A percentile compares a stretch with the other conserved stretches of the same genome.
Evolutionary conservation across 1,140 invertebrate species (phyloP).

Genomic region (Chionoecetes opilio): DNA sequence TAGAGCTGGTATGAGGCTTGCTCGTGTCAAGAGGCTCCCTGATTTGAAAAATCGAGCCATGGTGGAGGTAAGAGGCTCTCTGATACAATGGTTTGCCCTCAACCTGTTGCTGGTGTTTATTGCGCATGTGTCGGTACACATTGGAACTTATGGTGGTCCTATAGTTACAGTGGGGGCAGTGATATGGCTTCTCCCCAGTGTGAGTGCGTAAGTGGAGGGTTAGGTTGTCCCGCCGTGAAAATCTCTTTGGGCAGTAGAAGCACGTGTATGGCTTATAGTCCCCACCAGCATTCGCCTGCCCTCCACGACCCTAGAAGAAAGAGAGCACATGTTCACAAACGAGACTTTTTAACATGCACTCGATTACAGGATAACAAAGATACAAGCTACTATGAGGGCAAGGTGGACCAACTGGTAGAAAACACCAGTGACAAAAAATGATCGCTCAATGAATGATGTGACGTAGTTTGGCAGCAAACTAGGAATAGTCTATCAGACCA

Average conservation of each 20-base stretch:
- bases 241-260: constrained; percentile 92
- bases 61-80: constrained; percentile 46
- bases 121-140: constrained; percentile 75
- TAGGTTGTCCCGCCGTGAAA: constrained; percentile 88
- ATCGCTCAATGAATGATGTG: background rate
- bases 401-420: background rate
- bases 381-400: background rate
- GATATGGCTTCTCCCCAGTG: constrained; percentile 94
- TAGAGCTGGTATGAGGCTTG: background rate
- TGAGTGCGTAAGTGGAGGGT: constrained; percentile 90
- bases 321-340: constrained; percentile 74
- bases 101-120: constrained; percentile 69
- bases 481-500: background rate
- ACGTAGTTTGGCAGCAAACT: background rate
- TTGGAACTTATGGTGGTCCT: constrained; percentile 78
- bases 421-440: background rate
- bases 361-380: constrained; percentile 37
- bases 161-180: constrained; percentile 87
- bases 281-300: constrained; percentile 75
- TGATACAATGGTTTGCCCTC: constrained; percentile 69
- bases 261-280: constrained; percentile 88
- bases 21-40: background rate
- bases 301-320: constrained; percentile 78
- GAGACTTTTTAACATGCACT: constrained; percentile 58
- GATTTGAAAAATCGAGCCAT: background rate